Evolutionary conservation across 2,113 vertebrate species (phyloP).

Genomic region (Podilymbus podiceps): DNA sequence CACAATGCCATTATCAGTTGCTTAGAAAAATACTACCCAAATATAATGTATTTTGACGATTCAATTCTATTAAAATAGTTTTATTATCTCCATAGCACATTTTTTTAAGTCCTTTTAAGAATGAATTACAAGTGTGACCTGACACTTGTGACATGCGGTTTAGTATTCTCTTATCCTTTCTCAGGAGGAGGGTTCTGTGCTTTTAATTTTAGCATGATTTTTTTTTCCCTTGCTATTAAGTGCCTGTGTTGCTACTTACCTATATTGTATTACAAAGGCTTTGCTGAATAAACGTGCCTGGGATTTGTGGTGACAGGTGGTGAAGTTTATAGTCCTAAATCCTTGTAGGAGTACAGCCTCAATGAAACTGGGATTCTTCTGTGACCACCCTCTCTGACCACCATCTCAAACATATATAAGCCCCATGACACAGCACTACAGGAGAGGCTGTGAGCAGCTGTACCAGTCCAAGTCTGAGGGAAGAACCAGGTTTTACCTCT

Average conservation of each 20-base stretch:
- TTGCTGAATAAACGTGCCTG: background rate
- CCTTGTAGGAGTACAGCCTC: background rate
- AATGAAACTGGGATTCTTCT: background rate
- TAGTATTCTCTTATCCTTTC: background rate
- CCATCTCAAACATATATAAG: background rate
- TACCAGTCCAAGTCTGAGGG: background rate
- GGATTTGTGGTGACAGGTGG: background rate
- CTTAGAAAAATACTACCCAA: background rate
- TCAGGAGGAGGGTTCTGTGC: background rate
- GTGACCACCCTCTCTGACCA: background rate
- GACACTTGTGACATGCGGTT: background rate
- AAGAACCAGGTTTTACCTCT: background rate
- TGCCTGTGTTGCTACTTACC: background rate
- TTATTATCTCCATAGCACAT: background rate
- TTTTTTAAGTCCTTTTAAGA: background rate
- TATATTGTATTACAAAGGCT: background rate
- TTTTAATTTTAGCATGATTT: background rate
- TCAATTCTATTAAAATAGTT: background rate
- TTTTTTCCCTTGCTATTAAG: background rate
- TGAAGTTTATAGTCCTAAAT: background rate
- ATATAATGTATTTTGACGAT: background rate
- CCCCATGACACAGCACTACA: background rate
- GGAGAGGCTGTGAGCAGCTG: background rate
- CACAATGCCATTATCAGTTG: background rate
- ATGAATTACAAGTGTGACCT: background rate